phyloP scores from a whole-genome alignment of 2,888 invertebrate genomes.

The Hydroisotoma schaefferi region DNA sequence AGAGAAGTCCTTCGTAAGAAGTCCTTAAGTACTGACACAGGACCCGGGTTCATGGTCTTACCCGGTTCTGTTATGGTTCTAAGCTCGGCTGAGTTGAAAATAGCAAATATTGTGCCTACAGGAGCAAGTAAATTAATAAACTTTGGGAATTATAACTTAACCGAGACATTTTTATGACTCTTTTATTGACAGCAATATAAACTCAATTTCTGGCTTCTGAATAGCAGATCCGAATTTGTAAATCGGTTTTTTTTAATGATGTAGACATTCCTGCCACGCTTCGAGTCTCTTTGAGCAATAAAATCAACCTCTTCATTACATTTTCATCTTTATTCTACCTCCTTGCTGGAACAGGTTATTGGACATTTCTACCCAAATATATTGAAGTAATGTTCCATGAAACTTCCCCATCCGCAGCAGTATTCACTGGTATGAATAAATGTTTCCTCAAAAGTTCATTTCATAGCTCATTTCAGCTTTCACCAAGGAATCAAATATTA shows the following conservation, averaged over 20 bases:
- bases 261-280: neutral
- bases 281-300: constrained; percentile 48
- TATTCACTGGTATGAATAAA: constrained; percentile 53
- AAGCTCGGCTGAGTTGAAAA: constrained; percentile 31
- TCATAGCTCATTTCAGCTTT: neutral
- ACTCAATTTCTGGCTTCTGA: neutral
- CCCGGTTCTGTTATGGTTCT: constrained; percentile 21
- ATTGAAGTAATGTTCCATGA: constrained; percentile 57
- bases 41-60: constrained; percentile 14
- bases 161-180: no score
- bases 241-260: neutral
- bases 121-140: constrained; percentile 16
- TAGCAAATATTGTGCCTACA: constrained; percentile 24
- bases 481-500: neutral
- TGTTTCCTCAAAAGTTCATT: neutral
- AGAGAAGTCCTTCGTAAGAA: constrained; percentile 26
- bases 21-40: constrained; percentile 26
- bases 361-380: constrained; percentile 58
- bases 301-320: constrained; percentile 54
- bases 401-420: constrained; percentile 55
- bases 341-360: constrained; percentile 54
- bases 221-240: neutral
- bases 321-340: constrained; percentile 54
- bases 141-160: no score
- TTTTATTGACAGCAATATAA: neutral